Conservation (phyloP, 2,113 vertebrate species). For the Colinus virginianus region DNA sequence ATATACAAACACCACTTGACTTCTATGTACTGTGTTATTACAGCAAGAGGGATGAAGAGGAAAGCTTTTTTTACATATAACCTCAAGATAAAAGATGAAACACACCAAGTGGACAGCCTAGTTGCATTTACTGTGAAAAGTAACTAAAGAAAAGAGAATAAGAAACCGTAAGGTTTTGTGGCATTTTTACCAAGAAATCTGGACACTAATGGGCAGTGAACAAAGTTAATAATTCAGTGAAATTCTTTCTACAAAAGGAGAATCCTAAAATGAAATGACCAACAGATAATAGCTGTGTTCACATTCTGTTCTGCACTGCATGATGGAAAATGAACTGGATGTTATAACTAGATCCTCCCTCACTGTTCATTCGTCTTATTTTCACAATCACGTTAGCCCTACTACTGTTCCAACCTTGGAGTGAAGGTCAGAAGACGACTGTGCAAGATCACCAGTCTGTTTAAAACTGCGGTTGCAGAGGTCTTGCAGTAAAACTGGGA, state of each 20-base stretch:
- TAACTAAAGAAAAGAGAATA: background rate
- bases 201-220: background rate
- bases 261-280: background rate
- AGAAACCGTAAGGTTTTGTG: background rate
- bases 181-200: background rate
- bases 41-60: background rate
- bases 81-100: background rate
- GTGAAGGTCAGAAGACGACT: background rate
- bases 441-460: background rate
- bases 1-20: background rate
- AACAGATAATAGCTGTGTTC: fast-evolving
- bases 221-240: background rate
- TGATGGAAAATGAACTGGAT: background rate
- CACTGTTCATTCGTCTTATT: background rate
- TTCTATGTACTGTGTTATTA: background rate
- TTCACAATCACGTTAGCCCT: background rate
- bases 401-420: background rate
- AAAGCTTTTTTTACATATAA: background rate
- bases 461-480: background rate
- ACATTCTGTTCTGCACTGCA: background rate
- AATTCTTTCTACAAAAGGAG: background rate
- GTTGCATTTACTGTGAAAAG: background rate
- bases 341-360: background rate
- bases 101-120: background rate
- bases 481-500: background rate